A percentile compares a stretch with the other conserved stretches of the same genome.
phyloP scores from a whole-genome alignment of 2,113 vertebrate genomes.

The Mellivora capensis region DNA sequence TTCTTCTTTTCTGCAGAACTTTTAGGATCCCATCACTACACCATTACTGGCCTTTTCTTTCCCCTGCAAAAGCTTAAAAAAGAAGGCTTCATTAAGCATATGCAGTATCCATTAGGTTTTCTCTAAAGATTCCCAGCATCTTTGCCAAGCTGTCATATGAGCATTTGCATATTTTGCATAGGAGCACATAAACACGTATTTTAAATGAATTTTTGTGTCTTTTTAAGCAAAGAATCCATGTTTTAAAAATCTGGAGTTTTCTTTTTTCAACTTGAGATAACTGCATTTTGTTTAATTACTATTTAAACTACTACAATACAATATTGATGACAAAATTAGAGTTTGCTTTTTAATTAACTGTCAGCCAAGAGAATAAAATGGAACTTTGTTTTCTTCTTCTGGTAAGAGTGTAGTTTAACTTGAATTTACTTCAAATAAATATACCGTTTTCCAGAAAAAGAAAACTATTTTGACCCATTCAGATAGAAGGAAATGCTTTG shows the following conservation, averaged over 20 bases:
- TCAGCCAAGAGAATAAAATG: conserved; percentile 16
- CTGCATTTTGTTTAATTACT: conserved; percentile 39
- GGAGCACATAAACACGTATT: conserved; percentile 32
- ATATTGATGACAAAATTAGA: conserved; percentile 37
- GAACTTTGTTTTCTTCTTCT: neutral
- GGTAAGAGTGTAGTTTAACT: neutral
- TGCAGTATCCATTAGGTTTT: conserved; percentile 2
- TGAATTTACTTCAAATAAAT: neutral
- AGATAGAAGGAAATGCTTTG: neutral
- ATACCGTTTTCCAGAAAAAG: neutral
- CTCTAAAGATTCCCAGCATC: neutral
- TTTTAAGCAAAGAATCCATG: conserved; percentile 19
- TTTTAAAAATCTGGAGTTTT: conserved; percentile 37
- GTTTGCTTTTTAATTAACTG: conserved; percentile 41
- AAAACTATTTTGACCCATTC: neutral
- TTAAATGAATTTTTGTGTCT: conserved; percentile 14
- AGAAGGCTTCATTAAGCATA: neutral
- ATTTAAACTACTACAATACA: neutral
- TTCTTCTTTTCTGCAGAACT: neutral
- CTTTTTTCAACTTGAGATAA: conserved; percentile 3
- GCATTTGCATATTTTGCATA: neutral
- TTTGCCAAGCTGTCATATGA: conserved; percentile 46
- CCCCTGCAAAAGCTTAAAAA: neutral
- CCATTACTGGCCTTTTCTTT: neutral
- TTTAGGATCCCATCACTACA: neutral